A percentile compares a stretch with the other conserved stretches of the same genome.
phyloP scores from a whole-genome alignment of 2,113 vertebrate genomes.

The Erythrolamprus reginae region DNA sequence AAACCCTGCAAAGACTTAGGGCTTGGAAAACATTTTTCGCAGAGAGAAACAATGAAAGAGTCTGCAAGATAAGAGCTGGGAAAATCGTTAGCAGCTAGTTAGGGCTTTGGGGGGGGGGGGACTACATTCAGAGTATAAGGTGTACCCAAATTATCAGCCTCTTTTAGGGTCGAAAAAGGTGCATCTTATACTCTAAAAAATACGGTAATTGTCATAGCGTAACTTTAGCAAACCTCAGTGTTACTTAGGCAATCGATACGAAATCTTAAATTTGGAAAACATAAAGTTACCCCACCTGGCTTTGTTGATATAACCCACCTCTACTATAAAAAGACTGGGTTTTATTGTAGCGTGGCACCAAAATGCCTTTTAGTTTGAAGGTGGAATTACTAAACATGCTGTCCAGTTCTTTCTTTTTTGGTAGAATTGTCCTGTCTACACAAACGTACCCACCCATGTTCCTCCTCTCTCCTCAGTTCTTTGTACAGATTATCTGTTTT shows the following conservation, averaged over 20 bases:
- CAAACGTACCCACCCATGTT: not conserved
- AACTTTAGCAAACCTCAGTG: conserved; percentile 71
- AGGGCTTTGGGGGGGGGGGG: too few species aligned
- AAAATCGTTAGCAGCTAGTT: too few species aligned
- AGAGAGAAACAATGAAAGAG: too few species aligned
- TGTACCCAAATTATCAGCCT: too few species aligned
- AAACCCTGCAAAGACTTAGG: too few species aligned
- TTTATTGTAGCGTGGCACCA: conserved; percentile 38
- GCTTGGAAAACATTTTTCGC: too few species aligned
- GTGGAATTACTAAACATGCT: conserved; percentile 36
- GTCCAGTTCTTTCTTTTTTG: not conserved
- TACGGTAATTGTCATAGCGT: too few species aligned
- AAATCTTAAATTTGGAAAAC: conserved; percentile 37
- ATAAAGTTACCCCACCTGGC: not conserved
- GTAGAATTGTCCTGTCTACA: not conserved
- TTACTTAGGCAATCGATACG: conserved; percentile 63
- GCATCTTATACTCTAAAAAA: too few species aligned
- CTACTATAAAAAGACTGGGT: conserved; percentile 41
- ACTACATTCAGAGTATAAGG: too few species aligned
- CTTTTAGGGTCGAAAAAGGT: too few species aligned
- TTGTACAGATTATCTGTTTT: not conserved
- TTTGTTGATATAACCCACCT: conserved; percentile 32
- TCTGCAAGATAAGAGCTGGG: too few species aligned
- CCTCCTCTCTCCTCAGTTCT: not conserved
- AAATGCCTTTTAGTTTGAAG: conserved; percentile 37